A percentile compares a stretch with the other conserved stretches of the same genome.
phyloP scores from a whole-genome alignment of 2,113 vertebrate species.

The Pao palembangensis region DNA sequence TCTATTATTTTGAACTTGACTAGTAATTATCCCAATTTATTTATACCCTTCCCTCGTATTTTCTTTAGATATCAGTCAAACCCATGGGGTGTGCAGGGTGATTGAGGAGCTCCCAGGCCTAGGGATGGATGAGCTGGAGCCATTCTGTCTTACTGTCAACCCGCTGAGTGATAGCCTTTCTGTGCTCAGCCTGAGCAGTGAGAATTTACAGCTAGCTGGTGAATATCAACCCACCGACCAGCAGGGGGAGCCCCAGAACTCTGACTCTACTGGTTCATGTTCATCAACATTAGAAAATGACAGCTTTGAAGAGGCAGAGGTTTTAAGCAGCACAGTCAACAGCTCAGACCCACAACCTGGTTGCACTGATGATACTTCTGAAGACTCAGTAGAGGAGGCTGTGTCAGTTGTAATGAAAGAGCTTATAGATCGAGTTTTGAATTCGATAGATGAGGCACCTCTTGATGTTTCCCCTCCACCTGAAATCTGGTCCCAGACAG shows the following conservation, averaged over 20 bases:
- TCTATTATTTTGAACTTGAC: neutral
- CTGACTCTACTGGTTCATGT: conserved; percentile 88
- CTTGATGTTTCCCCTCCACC: conserved; percentile 66
- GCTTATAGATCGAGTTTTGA: conserved; percentile 83
- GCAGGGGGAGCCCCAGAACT: conserved; percentile 86
- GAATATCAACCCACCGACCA: conserved; percentile 86
- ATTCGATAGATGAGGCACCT: conserved; percentile 73
- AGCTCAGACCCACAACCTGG: conserved; percentile 72
- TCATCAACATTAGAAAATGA: conserved; percentile 86
- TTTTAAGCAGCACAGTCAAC: conserved; percentile 28
- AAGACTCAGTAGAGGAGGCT: conserved; percentile 77
- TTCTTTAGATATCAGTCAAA: conserved; percentile 71
- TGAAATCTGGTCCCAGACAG: conserved; percentile 74
- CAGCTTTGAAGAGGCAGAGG: conserved; percentile 84
- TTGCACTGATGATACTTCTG: conserved; percentile 53
- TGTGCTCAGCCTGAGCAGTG: conserved; percentile 92
- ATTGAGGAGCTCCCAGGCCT: conserved; percentile 74
- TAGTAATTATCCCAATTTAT: neutral
- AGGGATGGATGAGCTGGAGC: conserved; percentile 89
- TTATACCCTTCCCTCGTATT: conserved; percentile 7
- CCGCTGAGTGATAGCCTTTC: conserved; percentile 94
- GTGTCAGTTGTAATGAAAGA: conserved; percentile 86
- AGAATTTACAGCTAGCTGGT: conserved; percentile 86
- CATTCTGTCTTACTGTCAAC: conserved; percentile 94
- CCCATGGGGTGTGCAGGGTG: conserved; percentile 58